These are phyloP conservation scores for Hypena proboscidalis DNA, from an alignment of 2,888 invertebrate species.

Conservation along the genomic window DNA sequence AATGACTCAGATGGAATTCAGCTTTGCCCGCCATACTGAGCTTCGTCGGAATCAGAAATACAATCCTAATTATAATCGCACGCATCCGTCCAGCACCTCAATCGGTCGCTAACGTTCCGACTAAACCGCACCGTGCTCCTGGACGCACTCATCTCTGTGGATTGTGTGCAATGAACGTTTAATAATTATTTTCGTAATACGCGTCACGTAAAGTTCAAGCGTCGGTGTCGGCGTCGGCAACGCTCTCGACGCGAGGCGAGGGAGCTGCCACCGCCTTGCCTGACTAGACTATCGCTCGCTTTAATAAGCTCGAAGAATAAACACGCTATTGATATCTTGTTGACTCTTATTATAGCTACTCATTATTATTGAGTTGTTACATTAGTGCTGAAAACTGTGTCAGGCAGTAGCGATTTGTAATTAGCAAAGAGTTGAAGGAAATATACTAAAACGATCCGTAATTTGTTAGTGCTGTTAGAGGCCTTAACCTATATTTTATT, in stretches of 20 bases:
- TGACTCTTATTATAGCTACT: slow-evolving; percentile 34
- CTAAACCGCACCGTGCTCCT: slow-evolving; percentile 49
- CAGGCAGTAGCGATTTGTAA: slow-evolving; percentile 14
- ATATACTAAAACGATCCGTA: slow-evolving; percentile 7
- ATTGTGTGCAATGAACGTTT: slow-evolving; percentile 52
- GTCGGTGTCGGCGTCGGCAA: slow-evolving; percentile 19
- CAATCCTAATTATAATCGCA: slow-evolving; percentile 85
- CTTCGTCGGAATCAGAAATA: slow-evolving; percentile 85
- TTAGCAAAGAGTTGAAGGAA: slow-evolving; percentile 8
- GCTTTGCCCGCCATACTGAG: slow-evolving; percentile 79
- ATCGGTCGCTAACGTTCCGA: slow-evolving; percentile 71
- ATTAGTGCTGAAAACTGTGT: slow-evolving; percentile 15
- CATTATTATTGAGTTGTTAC: slow-evolving; percentile 32
- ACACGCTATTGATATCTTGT: slow-evolving; percentile 39
- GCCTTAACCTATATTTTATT: slow-evolving; percentile 29
- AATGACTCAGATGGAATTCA: slow-evolving; percentile 85
- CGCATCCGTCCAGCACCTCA: slow-evolving; percentile 83
- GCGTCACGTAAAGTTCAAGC: slow-evolving; percentile 47
- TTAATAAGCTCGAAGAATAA: slow-evolving; percentile 35
- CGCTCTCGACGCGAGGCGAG: slow-evolving; percentile 11
- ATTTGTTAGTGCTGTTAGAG: slow-evolving; percentile 17
- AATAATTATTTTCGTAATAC: slow-evolving; percentile 54
- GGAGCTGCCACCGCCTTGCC: slow-evolving; percentile 11
- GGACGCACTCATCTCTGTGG: slow-evolving; percentile 50
- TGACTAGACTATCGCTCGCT: slow-evolving; percentile 19